These are phyloP conservation scores for Cremastinae sp. DNA, from an alignment of 2,888 invertebrate species.

Conservation along the genomic window DNA sequence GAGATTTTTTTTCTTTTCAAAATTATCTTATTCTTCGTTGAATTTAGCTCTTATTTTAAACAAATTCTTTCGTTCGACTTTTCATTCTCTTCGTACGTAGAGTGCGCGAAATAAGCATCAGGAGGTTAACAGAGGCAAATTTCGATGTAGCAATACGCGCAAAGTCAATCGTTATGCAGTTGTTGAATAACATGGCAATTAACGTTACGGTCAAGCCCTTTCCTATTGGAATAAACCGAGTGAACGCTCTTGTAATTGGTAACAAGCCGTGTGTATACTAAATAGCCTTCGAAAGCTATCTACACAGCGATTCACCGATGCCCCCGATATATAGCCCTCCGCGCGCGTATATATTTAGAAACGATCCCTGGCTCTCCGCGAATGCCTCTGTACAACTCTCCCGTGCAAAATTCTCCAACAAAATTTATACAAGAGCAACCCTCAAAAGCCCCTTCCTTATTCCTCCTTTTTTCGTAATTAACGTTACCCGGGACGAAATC, in stretches of 20 bases:
- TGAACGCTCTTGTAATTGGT: slow-evolving; percentile 36
- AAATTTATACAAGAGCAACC: slow-evolving; percentile 3
- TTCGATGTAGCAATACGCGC: background rate
- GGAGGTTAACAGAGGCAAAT: background rate
- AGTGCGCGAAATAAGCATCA: too few species aligned
- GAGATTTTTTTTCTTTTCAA: too few species aligned
- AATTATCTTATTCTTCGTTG: too few species aligned
- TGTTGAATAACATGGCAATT: slow-evolving; percentile 43
- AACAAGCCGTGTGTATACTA: slow-evolving; percentile 18
- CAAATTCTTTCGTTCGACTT: too few species aligned
- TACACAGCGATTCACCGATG: background rate
- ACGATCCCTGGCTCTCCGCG: background rate
- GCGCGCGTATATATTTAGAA: slow-evolving; percentile 3
- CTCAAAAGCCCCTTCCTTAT: background rate
- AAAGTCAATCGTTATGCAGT: slow-evolving; percentile 23
- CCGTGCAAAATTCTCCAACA: slow-evolving; percentile 10
- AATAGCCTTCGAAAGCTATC: slow-evolving; percentile 8
- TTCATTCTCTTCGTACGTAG: too few species aligned
- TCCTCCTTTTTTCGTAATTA: background rate
- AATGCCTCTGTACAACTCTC: background rate
- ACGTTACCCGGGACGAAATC: background rate
- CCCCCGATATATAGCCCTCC: background rate
- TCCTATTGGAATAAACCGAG: slow-evolving; percentile 33
- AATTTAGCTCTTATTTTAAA: too few species aligned
- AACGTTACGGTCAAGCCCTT: slow-evolving; percentile 23